These are phyloP conservation scores for Salmo trutta DNA, from an alignment of 2,797 vertebrate genomes.

Conservation along the genomic window DNA sequence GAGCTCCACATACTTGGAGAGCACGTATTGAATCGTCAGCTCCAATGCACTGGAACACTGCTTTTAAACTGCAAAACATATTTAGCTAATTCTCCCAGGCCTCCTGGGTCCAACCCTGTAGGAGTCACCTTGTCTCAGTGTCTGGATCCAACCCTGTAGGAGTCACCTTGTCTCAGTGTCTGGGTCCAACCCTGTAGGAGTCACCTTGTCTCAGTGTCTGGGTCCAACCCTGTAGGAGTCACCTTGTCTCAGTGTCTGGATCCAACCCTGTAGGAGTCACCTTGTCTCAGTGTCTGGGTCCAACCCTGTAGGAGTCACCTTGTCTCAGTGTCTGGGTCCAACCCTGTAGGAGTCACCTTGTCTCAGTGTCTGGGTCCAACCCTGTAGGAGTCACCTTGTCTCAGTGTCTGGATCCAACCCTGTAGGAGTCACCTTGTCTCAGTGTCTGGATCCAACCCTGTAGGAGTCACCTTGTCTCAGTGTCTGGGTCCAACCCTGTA, in stretches of 20 bases:
- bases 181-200: not conserved
- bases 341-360: not conserved
- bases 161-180: too few species aligned
- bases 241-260: not conserved
- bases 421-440: not conserved
- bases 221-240: too few species aligned
- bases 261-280: not conserved
- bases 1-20: conserved; percentile 39
- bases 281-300: not conserved
- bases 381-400: not conserved
- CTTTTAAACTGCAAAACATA: conserved; percentile 34
- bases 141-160: conserved; percentile 20
- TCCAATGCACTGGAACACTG: conserved; percentile 25
- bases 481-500: not conserved
- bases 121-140: conserved; percentile 4
- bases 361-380: not conserved
- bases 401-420: not conserved
- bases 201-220: too few species aligned
- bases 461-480: not conserved
- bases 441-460: not conserved
- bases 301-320: not conserved
- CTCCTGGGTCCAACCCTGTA: conserved; percentile 31
- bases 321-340: not conserved
- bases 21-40: conserved; percentile 45
- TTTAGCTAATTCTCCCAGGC: not conserved